Evolutionary conservation across 2,888 invertebrate genomes (phyloP).

Genomic region (Caenorhabditis sp.): DNA sequence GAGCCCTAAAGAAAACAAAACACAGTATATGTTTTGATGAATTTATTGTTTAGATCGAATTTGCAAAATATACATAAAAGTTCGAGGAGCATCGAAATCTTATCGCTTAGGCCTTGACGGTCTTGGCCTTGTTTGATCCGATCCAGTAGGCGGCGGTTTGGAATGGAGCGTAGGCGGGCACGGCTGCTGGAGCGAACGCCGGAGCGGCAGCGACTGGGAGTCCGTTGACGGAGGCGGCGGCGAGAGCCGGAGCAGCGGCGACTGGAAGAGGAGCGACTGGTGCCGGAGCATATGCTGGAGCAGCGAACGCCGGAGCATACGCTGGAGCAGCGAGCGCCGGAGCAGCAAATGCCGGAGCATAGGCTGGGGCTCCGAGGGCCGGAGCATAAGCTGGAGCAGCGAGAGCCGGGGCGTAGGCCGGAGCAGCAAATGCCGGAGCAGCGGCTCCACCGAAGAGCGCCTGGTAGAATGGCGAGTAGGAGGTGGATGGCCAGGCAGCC

Average conservation of each 20-base stretch:
- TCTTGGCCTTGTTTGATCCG: slow-evolving; percentile 61
- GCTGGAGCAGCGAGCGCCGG: slow-evolving; percentile 53
- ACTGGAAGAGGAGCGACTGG: slow-evolving; percentile 23
- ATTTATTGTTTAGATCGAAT: slow-evolving; percentile 31
- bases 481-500: slow-evolving; percentile 64
- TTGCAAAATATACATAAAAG: slow-evolving; percentile 51
- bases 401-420: slow-evolving; percentile 33
- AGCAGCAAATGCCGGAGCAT: slow-evolving; percentile 36
- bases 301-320: slow-evolving; percentile 41
- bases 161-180: slow-evolving; percentile 63
- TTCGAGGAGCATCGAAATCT: background rate
- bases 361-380: slow-evolving; percentile 49
- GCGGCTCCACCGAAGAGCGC: slow-evolving; percentile 58
- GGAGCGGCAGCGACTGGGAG: slow-evolving; percentile 49
- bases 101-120: slow-evolving; percentile 52
- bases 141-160: slow-evolving; percentile 58
- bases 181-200: slow-evolving; percentile 48
- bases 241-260: slow-evolving; percentile 36
- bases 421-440: slow-evolving; percentile 32
- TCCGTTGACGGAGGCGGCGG: slow-evolving; percentile 43
- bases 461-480: slow-evolving; percentile 67
- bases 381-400: slow-evolving; percentile 52
- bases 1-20: too few species aligned
- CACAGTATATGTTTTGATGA: too few species aligned
- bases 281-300: slow-evolving; percentile 40